Base-by-base conservation (phyloP, 1,140 invertebrate species). In the Eurytemora carolleeae region DNA sequence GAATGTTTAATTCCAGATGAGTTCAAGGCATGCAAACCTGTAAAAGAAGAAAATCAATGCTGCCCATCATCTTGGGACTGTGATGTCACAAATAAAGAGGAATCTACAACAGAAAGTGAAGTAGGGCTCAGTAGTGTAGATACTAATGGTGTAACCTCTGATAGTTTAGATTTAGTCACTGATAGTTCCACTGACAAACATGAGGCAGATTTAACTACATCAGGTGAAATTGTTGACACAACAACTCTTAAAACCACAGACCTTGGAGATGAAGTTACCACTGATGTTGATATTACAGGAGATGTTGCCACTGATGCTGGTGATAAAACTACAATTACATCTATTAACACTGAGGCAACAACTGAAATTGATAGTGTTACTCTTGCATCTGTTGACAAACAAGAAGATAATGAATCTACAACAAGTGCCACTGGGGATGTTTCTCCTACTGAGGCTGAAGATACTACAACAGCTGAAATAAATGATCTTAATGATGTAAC, bases 1-100 rank as follows among this genome's bases (percentile, higher is more conserved):
- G 63, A 66, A 26, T 68, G 67, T 59, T 20, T 59, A 3, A 52
- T 62, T 31, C 66, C 66, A 19, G 31, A 25, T n/a, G 65, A 63
- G 26, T 62, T 21, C 20, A 3, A 44, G 7, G 63, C 63, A 52
- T 67, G 66, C 44, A 52, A 24, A 26, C 54, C 63, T 3, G 59
- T 25, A 57, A 62, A 25, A 0, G 19, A 25, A 19, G 55, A 54
- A 24, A 58, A 61, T 17, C 56, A 18, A 53, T 66, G 65, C 24
- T 66, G 64, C 53, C 64, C 64, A 20, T 62, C 56, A 44, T n/a
- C 7, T 7, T 44, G 31, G 31, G n/a, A n/a, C 31, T 44, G 31
- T 44, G n/a, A n/a, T 44, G 7, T 44, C n/a, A 12, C 31, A 7
- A 44, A 44, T n/a, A n/a, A n/a, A 44, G 31, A 44, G 31, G 7